Evolutionary conservation across 2,797 vertebrate species (phyloP).

Genomic region (Poeciliopsis presidionis): DNA sequence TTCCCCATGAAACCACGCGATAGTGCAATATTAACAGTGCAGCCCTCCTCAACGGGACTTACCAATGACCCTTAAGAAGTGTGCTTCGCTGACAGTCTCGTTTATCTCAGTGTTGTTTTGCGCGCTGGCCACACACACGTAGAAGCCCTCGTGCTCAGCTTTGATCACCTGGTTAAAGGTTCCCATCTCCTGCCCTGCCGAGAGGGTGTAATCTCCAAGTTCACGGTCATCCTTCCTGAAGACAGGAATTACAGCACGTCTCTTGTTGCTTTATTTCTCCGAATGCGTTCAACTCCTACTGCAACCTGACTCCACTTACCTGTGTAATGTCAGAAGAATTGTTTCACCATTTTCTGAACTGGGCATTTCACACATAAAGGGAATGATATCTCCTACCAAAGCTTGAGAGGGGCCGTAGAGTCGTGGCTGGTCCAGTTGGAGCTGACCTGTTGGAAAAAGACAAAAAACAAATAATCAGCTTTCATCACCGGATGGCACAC

Average conservation of each 20-base stretch:
- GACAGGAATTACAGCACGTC: conserved; percentile 5
- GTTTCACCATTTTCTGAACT: conserved; percentile 12
- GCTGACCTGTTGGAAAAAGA: conserved; percentile 28
- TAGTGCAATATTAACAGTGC: not conserved
- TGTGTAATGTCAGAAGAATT: conserved; percentile 56
- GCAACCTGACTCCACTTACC: conserved; percentile 46
- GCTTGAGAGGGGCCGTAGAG: conserved; percentile 50
- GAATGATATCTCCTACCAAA: rapidly evolving
- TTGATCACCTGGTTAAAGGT: rapidly evolving
- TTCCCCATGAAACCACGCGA: not conserved
- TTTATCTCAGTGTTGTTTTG: conserved; percentile 62
- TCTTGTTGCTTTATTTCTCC: not conserved
- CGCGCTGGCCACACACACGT: conserved; percentile 63
- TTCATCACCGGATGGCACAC: not conserved
- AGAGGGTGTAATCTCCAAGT: conserved; percentile 28
- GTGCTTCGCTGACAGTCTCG: conserved; percentile 48
- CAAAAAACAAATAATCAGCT: not conserved
- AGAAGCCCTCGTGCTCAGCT: conserved; percentile 34
- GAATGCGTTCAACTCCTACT: not conserved
- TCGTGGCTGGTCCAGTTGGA: conserved; percentile 32
- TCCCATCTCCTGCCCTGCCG: rapidly evolving
- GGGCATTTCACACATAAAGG: conserved; percentile 32
- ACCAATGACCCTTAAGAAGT: conserved; percentile 70
- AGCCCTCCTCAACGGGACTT: conserved; percentile 39
- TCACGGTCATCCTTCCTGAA: conserved; percentile 28